A percentile compares a stretch with the other conserved stretches of the same genome.
phyloP scores from a whole-genome alignment of 2,797 vertebrate species.

The Smutsia gigantea region DNA sequence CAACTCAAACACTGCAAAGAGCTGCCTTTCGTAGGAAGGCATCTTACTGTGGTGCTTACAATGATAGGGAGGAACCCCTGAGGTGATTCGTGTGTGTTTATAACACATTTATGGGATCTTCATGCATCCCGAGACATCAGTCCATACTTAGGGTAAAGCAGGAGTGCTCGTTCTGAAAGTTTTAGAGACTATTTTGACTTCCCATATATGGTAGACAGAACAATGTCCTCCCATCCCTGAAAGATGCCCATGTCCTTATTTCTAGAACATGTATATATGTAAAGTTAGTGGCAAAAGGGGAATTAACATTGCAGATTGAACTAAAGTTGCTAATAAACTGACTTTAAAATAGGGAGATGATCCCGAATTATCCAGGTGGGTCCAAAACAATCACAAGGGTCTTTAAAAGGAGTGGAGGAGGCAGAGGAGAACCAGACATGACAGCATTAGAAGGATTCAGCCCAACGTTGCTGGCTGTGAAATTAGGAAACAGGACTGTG shows the following conservation, averaged over 20 bases:
- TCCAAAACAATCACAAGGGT: not conserved
- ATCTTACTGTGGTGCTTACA: not conserved
- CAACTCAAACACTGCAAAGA: not conserved
- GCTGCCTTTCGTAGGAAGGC: not conserved
- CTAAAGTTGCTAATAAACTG: not conserved
- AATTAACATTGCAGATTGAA: not conserved
- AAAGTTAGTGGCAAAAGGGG: not conserved
- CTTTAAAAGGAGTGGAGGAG: not conserved
- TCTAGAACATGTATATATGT: not conserved
- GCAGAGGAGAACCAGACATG: not conserved
- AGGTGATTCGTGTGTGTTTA: too few relatives aligned
- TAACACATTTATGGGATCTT: not conserved
- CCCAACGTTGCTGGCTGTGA: not conserved
- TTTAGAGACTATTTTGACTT: conserved; percentile 12
- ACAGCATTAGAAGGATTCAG: not conserved
- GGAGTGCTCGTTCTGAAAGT: not conserved
- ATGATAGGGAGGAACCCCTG: not conserved
- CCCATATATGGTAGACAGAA: not conserved
- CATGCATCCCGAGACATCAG: not conserved
- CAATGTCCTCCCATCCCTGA: not conserved
- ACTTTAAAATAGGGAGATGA: not conserved
- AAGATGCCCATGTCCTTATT: not conserved
- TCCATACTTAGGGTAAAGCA: not conserved
- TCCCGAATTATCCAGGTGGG: not conserved
- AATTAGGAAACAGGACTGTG: not conserved